Evolutionary conservation across 2,797 vertebrate genomes (phyloP), one percentile per base, ranked within the genome.

Genomic region (Ptychobarbus kaznakovi): DNA sequence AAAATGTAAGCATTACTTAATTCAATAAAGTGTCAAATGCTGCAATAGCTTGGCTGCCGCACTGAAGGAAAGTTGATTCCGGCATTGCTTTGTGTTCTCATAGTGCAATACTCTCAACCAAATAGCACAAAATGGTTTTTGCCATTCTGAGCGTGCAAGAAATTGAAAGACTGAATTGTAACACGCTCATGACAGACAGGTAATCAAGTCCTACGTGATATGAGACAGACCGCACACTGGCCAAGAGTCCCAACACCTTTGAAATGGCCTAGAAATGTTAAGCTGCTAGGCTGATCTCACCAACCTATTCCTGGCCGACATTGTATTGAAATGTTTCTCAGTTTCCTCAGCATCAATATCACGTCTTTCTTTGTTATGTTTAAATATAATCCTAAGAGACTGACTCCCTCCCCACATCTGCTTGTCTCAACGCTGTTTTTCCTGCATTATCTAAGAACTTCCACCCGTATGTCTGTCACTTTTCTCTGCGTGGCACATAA

Each of bases 131-230:
- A 80, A 81, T 84, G 85, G 38, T 73, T 83, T 86, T 56, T 82
- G 82, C 73, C 69, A 20, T 51, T 84, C 77, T 46, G 65, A 44
- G 49, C n/a, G 65, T 49, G 58, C n/a, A 83, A 56, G n/a, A 85
- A 84, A 88, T 83, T 81, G 38, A 13, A 66, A 83, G 81, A 88
- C 85, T 85, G 86, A 87, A 88, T 87, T 87, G 81, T 85, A 84
- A 68, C 81, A 76, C 46, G 42, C 63, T 82, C 84, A 76, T 87
- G 86, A 87, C 81, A 84, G 87, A 88, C 84, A 84, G 89, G 81
- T 87, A 88, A 90, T 88, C 86, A 86, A 85, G 74, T 84, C 13
- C 22, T 53, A 28, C 15, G 79, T 69, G 79, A 84, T 76, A 87
- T n/a, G 11, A 83, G 46, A 53, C 51, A 80, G 81, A 80, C n/a